phyloP scores from a whole-genome alignment of 2,888 invertebrate species.

The Orthosia gothica region DNA sequence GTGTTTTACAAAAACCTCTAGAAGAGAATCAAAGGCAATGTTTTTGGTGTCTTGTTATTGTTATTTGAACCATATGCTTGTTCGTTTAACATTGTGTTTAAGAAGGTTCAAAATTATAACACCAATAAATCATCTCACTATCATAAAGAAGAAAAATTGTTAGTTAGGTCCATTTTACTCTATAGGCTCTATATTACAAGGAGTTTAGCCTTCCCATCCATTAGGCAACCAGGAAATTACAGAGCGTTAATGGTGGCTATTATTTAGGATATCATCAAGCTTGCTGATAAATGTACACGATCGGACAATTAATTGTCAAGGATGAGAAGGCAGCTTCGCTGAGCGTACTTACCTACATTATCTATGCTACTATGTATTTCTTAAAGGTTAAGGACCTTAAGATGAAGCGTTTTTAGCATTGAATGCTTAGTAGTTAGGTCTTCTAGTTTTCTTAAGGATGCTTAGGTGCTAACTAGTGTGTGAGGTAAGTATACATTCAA shows the following conservation, averaged over 20 bases:
- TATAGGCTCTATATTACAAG: slow-evolving; percentile 33
- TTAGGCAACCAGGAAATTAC: slow-evolving; percentile 64
- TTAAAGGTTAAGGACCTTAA: slow-evolving; percentile 17
- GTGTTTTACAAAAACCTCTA: slow-evolving; percentile 10
- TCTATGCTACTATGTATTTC: slow-evolving; percentile 2
- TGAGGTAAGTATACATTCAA: slow-evolving; percentile 21
- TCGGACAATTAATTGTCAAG: slow-evolving; percentile 60
- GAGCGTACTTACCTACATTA: not conserved
- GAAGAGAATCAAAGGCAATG: slow-evolving; percentile 28
- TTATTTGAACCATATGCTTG: not conserved
- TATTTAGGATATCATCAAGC: slow-evolving; percentile 67
- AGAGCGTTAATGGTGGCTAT: slow-evolving; percentile 56
- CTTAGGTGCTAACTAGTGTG: slow-evolving; percentile 20
- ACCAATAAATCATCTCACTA: not conserved
- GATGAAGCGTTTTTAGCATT: slow-evolving; percentile 15
- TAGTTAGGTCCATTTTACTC: slow-evolving; percentile 11
- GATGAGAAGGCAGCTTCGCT: slow-evolving; percentile 19
- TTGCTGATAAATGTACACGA: slow-evolving; percentile 62
- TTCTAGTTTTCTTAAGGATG: not conserved
- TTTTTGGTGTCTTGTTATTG: slow-evolving; percentile 13
- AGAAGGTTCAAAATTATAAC: slow-evolving; percentile 14
- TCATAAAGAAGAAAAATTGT: slow-evolving; percentile 18
- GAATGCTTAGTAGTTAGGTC: slow-evolving; percentile 7
- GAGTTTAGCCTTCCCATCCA: slow-evolving; percentile 53
- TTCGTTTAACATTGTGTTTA: slow-evolving; percentile 2